Evolutionary conservation across 1,140 invertebrate species (phyloP), one percentile per base, ranked within the genome.

Genomic region (Leptopilina clavipes): DNA sequence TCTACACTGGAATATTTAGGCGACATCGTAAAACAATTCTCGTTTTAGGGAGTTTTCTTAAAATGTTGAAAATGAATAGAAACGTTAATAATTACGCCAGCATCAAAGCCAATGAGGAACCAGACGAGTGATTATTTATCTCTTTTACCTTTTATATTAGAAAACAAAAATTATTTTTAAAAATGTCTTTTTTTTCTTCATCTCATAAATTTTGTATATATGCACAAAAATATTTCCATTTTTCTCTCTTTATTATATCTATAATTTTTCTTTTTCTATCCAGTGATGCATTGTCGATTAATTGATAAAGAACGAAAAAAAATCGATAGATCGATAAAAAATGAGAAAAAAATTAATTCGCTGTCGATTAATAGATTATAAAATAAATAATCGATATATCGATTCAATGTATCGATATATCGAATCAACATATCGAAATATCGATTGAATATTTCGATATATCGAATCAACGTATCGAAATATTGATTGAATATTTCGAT

Each of bases 1-100:
- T 96, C 76, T 96, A 96, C 85, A 94, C 95, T 86, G 95, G 95
- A 83, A 96, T 96, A 80, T 95, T 96, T 87, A 93, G 95, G 89
- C 92, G 94, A 78, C 94, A 95, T 89, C 92, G 94, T 72, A 92
- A 94, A 85, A 95, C 94, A 19, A 95, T 96, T 85, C 94, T 95
- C 84, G 94, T 95, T 44, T 91, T 95, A 71, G 94, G 94, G 43
- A 95, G 94, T 71, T 95, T 96, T 86, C 92, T 96, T 52, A 92
- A 95, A 76, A 95, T 96, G 94, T 89, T 96, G 78, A 93, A 93
- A 87, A 94, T 93, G 87, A 90, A 90, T 88, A 94, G 94, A 89
- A 95, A 95, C 77, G 87, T 90, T 85, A 95, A 94, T 80, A 95
- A 95, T 87, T 95, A 95, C 79, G 94, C 95, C 88, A 95, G 94